These are phyloP conservation scores for Himantopus leucocephalus DNA, from an alignment of 2,113 vertebrate species.

Conservation along the genomic window DNA sequence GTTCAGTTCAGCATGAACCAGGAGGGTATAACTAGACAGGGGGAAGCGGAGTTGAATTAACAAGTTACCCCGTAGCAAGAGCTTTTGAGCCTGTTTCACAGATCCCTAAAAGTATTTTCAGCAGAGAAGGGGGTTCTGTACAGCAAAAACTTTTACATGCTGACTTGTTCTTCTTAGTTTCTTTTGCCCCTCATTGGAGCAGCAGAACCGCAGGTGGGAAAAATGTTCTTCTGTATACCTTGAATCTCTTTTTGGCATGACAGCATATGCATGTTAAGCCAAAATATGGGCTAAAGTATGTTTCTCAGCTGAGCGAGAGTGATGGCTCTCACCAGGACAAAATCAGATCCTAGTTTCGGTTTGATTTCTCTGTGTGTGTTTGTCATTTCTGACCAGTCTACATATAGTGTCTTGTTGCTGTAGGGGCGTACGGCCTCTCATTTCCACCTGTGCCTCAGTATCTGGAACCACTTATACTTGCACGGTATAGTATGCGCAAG, in stretches of 20 bases:
- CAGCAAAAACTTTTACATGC: neutral
- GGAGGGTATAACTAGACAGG: neutral
- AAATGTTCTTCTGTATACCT: neutral
- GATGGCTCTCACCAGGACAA: neutral
- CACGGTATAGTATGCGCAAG: neutral
- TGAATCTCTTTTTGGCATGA: neutral
- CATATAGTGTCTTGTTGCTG: neutral
- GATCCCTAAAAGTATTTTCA: neutral
- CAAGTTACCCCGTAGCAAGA: neutral
- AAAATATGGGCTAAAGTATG: neutral
- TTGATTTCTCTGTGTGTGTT: neutral
- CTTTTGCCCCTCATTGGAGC: neutral
- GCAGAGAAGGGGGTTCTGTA: neutral
- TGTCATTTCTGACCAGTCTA: neutral
- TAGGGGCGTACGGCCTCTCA: fast-evolving
- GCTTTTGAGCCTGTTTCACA: neutral
- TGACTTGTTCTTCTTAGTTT: neutral
- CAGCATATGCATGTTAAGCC: neutral
- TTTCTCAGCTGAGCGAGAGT: neutral
- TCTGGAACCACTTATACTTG: neutral
- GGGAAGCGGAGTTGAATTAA: neutral
- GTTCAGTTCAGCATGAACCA: neutral
- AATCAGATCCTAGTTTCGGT: neutral
- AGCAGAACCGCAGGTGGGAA: neutral
- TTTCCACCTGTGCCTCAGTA: neutral